Conservation (phyloP, 1,140 invertebrate species). For the Nebria ingens region DNA sequence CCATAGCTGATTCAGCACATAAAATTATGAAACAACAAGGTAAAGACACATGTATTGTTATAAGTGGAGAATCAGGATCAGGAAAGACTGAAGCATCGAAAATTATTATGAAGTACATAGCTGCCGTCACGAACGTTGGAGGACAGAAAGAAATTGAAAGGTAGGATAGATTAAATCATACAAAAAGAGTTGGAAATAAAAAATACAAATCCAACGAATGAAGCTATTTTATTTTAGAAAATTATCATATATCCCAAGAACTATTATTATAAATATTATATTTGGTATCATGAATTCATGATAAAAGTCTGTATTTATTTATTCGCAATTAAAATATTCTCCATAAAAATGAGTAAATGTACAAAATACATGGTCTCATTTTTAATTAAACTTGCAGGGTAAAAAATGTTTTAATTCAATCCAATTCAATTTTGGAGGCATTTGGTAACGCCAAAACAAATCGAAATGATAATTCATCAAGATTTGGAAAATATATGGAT, state of each 20-base stretch:
- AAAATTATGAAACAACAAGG: constrained; percentile 80
- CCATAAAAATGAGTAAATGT: not conserved
- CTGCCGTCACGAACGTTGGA: constrained; percentile 87
- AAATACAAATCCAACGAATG: too few species aligned
- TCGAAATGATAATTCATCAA: constrained; percentile 92
- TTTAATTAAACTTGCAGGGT: constrained; percentile 48
- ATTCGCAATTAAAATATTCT: too few species aligned
- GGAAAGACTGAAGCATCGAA: constrained; percentile 98
- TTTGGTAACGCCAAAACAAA: constrained; percentile 98
- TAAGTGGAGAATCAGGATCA: constrained; percentile 90
- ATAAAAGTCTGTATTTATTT: too few species aligned
- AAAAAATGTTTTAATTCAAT: constrained; percentile 93
- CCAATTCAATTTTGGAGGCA: constrained; percentile 90
- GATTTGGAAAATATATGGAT: constrained; percentile 99
- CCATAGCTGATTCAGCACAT: constrained; percentile 89
- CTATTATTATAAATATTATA: too few species aligned
- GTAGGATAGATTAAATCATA: constrained; percentile 36
- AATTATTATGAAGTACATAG: constrained; percentile 98
- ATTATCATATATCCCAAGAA: too few species aligned
- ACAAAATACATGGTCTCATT: not conserved
- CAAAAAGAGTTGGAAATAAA: too few species aligned
- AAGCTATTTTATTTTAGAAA: too few species aligned
- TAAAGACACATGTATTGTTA: constrained; percentile 91
- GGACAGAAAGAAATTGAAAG: constrained; percentile 91
- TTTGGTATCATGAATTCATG: too few species aligned